phyloP scores from a whole-genome alignment of 2,888 invertebrate species.

The Spilosoma lubricipeda region DNA sequence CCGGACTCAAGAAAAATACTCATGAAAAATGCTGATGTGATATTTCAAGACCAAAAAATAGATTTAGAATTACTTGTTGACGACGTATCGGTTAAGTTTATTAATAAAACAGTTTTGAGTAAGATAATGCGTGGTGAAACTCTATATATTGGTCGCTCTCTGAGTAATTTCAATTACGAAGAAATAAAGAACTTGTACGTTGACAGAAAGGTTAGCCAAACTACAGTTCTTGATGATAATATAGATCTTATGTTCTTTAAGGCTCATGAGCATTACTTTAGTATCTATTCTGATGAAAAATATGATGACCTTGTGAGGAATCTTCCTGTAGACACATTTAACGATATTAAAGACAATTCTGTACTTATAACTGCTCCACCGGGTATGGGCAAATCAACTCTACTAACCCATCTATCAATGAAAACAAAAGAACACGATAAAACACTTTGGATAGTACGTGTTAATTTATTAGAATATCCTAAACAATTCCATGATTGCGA shows the following conservation, averaged over 20 bases:
- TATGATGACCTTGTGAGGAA: conserved; percentile 2
- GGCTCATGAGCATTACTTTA: not conserved
- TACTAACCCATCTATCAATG: conserved; percentile 40
- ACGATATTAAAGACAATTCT: conserved; percentile 14
- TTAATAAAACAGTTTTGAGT: conserved; percentile 13
- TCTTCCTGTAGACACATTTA: conserved; percentile 14
- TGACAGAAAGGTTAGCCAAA: conserved; percentile 19
- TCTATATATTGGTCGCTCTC: conserved; percentile 17
- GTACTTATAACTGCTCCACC: conserved; percentile 34
- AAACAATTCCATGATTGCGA: conserved; percentile 8
- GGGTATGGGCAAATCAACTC: conserved; percentile 48
- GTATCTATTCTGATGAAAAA: not conserved
- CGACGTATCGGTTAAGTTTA: conserved; percentile 3
- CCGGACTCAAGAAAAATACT: conserved; percentile 6
- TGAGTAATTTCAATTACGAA: conserved; percentile 23
- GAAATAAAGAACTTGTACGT: conserved; percentile 26
- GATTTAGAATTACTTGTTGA: conserved; percentile 6
- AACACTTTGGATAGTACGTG: conserved; percentile 26
- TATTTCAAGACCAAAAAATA: conserved; percentile 18
- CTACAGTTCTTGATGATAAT: not conserved
- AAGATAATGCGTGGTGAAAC: conserved; percentile 17
- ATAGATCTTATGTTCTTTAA: not conserved
- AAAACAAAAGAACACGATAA: conserved; percentile 31
- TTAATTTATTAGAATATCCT: conserved; percentile 20
- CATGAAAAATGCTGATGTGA: conserved; percentile 1